Base-by-base conservation (phyloP, 2,888 invertebrate species). In the Coelinius sp. region DNA sequence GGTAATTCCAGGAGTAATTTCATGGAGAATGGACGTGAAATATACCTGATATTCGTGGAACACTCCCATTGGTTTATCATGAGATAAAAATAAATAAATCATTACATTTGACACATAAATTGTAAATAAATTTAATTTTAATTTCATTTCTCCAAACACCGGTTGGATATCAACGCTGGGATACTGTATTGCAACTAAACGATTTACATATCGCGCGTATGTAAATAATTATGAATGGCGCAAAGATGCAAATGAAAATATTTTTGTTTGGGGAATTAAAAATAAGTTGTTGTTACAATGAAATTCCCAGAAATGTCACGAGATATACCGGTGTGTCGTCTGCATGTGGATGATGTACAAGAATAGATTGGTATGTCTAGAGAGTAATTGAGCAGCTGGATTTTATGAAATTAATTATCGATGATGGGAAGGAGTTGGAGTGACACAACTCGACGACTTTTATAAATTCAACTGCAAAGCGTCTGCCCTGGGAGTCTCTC, bases 401-500 rank as follows among this genome's bases (percentile, higher is more conserved):
- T 69, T 62, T 10, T 10, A 31, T 10, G 38, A n/a, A 24, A 49
- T 62, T n/a, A 22, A 63, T 27, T 20, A 44, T 69, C 35, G 31
- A 56, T 56, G 8, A 53, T 53, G 38, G 22, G 7, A 49, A 17
- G 46, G 46, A 14, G 46, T 44, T 6, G 44, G n/a, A 14, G 44
- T 44, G 44, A n/a, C 44, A 14, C 5, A 44, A 14, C 44, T n/a
- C n/a, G n/a, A n/a, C 31, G 31, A 31, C 44, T 44, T n/a, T 49
- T 49, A 17, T 49, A 2, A 12, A 10, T 41, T 20, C 31, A 24
- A 0, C 17, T 59, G 35, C 62, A 41, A 73, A 66, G 44, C 69
- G 41, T 65, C 27, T 53, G 64, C 44, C 27, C 72, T 72, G 71
- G 52, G 68, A 65, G 75, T 74, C 70, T 73, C 74, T 73, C 52